Evolutionary conservation across 2,797 vertebrate genomes (phyloP).

Genomic region (Gadopsis marmoratus): DNA sequence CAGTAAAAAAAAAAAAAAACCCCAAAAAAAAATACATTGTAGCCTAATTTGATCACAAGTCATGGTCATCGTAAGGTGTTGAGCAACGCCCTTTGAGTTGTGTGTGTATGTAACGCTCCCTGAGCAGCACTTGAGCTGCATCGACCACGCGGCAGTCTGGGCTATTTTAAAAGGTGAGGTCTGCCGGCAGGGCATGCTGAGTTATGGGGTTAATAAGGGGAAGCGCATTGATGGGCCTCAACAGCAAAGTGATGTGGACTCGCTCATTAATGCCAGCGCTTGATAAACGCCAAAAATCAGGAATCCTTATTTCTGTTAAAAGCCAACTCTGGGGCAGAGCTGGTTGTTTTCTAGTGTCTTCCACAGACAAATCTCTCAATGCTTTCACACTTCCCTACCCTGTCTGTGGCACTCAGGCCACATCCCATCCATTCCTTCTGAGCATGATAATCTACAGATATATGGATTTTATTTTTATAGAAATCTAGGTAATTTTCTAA

Average conservation of each 20-base stretch:
- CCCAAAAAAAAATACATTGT: not conserved
- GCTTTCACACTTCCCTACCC: not conserved
- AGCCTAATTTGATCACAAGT: constrained; percentile 60
- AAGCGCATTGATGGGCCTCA: constrained; percentile 57
- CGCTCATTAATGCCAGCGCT: constrained; percentile 53
- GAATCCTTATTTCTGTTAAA: constrained; percentile 16
- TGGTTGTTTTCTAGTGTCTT: not conserved
- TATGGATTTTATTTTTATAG: not conserved
- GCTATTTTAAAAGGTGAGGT: constrained; percentile 64
- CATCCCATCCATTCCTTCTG: not conserved
- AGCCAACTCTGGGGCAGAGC: constrained; percentile 17
- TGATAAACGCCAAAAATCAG: constrained; percentile 53
- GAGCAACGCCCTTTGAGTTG: constrained; percentile 8
- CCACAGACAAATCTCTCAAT: not conserved
- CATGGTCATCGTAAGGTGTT: constrained; percentile 1
- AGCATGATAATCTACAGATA: not conserved
- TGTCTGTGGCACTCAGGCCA: not conserved
- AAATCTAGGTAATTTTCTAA: not conserved
- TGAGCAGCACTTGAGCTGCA: constrained; percentile 57
- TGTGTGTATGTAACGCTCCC: constrained; percentile 45
- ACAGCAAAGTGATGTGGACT: constrained; percentile 56
- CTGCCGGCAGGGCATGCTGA: constrained; percentile 56
- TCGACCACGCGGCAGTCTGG: constrained; percentile 55
- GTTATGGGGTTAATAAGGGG: constrained; percentile 81
- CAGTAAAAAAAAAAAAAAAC: not conserved